A percentile compares a stretch with the other conserved stretches of the same genome.
Evolutionary conservation across 2,113 vertebrate species (phyloP).

Genomic region (Laticauda laticaudata): DNA sequence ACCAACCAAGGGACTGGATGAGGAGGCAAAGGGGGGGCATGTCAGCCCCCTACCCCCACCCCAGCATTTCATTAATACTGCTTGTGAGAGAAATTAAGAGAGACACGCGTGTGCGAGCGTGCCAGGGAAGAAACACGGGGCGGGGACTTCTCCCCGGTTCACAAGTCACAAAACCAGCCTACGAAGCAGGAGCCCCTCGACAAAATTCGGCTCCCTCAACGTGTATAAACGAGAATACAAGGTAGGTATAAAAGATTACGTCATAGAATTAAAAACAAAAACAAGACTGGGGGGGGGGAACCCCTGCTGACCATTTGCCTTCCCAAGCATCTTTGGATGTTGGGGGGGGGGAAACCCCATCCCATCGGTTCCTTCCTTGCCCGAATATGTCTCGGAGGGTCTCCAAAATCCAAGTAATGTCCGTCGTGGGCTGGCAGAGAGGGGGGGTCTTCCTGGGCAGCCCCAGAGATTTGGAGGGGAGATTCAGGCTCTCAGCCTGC

Average conservation of each 20-base stretch:
- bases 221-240: constrained; percentile 24
- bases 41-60: too few relatives aligned
- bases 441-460: neutral
- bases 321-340: neutral
- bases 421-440: neutral
- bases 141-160: neutral
- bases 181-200: neutral
- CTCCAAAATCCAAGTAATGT: neutral
- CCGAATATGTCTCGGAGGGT: too few relatives aligned
- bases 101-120: neutral
- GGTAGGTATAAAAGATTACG: constrained; percentile 19
- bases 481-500: accelerated
- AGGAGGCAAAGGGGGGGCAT: neutral
- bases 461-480: neutral
- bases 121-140: neutral
- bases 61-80: neutral
- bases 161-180: neutral
- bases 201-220: neutral
- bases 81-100: neutral
- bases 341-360: neutral
- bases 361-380: neutral
- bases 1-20: neutral
- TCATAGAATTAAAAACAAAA: neutral
- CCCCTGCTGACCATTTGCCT: neutral
- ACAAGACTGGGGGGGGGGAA: neutral